A percentile compares a stretch with the other conserved stretches of the same genome.
These are phyloP conservation scores for Zosterops japonicus DNA, from an alignment of 2,113 vertebrate genomes.

Conservation along the genomic window DNA sequence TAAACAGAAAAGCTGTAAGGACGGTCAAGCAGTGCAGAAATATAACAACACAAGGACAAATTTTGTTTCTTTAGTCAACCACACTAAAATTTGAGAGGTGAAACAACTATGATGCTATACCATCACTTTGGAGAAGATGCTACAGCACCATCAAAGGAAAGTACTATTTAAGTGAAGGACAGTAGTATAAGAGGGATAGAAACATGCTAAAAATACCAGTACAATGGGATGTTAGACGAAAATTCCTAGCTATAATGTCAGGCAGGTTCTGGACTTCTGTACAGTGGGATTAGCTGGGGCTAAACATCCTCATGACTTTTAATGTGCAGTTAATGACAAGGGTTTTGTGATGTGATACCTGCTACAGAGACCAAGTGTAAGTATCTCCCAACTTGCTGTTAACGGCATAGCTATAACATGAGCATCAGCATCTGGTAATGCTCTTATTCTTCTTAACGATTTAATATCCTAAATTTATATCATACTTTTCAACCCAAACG, in stretches of 20 bases:
- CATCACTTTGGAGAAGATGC: neutral
- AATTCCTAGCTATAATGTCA: neutral
- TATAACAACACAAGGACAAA: neutral
- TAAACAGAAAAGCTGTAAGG: neutral
- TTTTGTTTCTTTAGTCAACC: neutral
- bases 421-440: constrained; percentile 27
- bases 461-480: constrained; percentile 23
- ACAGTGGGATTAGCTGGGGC: neutral
- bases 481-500: neutral
- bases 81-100: neutral
- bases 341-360: neutral
- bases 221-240: neutral
- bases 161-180: neutral
- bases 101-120: neutral
- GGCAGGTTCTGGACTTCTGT: neutral
- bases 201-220: neutral
- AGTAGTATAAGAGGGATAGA: neutral
- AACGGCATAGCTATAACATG: neutral
- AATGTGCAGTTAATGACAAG: neutral
- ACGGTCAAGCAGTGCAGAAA: neutral
- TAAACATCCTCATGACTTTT: neutral
- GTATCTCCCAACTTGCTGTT: neutral
- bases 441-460: neutral
- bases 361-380: neutral
- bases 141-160: neutral